These are phyloP conservation scores for Pelobates fuscus DNA, from an alignment of 2,113 vertebrate genomes.

Conservation along the genomic window DNA sequence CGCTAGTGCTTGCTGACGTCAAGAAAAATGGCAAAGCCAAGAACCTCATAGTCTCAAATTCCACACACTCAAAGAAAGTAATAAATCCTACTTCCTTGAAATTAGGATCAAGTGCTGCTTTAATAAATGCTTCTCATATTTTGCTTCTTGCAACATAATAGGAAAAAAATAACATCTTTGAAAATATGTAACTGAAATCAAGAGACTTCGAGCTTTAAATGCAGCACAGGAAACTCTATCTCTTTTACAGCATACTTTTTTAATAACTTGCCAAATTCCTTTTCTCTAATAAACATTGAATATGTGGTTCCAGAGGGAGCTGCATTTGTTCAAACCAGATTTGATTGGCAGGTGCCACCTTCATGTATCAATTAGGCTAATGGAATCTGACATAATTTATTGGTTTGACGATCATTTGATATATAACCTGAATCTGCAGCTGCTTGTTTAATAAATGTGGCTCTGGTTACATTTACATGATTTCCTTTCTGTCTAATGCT, in stretches of 20 bases:
- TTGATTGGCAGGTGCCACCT: conserved; percentile 52
- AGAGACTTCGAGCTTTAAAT: too few relatives aligned
- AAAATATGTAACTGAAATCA: conserved; percentile 53
- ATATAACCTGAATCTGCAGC: conserved; percentile 56
- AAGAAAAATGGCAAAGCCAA: too few relatives aligned
- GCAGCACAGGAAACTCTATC: conserved; percentile 55
- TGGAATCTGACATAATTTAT: conserved; percentile 51
- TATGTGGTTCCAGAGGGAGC: conserved; percentile 32
- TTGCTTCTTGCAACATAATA: conserved; percentile 48
- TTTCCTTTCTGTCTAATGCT: conserved; percentile 33
- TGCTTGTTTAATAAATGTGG: conserved; percentile 50
- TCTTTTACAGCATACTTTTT: conserved; percentile 50
- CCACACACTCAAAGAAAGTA: too few relatives aligned
- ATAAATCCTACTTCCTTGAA: too few relatives aligned
- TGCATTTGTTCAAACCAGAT: conserved; percentile 4
- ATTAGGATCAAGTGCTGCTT: too few relatives aligned
- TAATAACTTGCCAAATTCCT: conserved; percentile 60
- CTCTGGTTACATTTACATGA: conserved; percentile 46
- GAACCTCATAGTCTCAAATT: too few relatives aligned
- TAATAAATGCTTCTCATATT: too few relatives aligned
- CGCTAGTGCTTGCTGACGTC: too few relatives aligned
- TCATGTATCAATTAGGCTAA: conserved; percentile 50
- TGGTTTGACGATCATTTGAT: conserved; percentile 55
- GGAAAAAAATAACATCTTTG: neutral
- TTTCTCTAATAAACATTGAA: conserved; percentile 56